phyloP scores from a whole-genome alignment of 2,113 vertebrate genomes.

The Dasyornis broadbenti region DNA sequence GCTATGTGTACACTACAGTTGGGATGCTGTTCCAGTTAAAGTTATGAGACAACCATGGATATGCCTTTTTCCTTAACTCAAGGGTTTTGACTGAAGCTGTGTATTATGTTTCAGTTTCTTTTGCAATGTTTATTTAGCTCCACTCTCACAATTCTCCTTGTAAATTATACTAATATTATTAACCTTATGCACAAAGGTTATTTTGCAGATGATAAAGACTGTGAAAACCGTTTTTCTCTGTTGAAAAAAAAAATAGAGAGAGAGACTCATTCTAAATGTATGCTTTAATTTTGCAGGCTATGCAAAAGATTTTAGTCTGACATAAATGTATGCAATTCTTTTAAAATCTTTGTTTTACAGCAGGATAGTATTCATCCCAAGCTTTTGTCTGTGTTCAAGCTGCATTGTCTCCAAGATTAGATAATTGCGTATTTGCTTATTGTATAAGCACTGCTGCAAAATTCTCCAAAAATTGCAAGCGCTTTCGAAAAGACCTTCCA shows the following conservation, averaged over 20 bases:
- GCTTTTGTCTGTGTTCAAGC: background rate
- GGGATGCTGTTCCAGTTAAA: background rate
- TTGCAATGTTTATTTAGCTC: background rate
- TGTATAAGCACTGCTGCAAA: background rate
- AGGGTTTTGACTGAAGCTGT: background rate
- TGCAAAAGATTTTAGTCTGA: background rate
- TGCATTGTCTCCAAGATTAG: background rate
- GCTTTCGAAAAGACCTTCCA: background rate
- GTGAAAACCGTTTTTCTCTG: background rate
- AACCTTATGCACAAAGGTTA: background rate
- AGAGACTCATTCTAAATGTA: background rate
- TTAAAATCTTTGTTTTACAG: background rate
- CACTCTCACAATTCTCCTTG: background rate
- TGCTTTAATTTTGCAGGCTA: background rate
- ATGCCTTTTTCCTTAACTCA: background rate
- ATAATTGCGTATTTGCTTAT: background rate
- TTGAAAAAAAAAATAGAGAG: background rate
- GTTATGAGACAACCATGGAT: background rate
- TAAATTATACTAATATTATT: background rate
- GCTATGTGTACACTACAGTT: background rate
- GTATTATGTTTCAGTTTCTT: background rate
- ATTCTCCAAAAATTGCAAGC: background rate
- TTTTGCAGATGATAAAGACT: background rate
- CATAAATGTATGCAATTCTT: background rate
- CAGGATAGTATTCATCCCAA: background rate